These are phyloP conservation scores for Tinea trinotella DNA, from an alignment of 2,888 invertebrate genomes.

Conservation along the genomic window DNA sequence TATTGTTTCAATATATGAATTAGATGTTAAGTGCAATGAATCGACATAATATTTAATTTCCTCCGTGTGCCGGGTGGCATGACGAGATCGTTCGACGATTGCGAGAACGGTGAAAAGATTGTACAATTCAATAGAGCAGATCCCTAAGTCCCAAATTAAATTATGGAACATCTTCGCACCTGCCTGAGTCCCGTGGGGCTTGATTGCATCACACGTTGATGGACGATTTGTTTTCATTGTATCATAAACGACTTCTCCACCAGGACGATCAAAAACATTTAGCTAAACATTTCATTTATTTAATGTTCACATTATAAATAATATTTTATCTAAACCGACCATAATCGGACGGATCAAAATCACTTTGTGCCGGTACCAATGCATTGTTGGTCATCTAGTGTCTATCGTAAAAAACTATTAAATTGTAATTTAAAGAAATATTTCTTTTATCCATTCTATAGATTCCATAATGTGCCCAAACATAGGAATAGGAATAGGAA, in stretches of 20 bases:
- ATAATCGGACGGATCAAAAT: no score
- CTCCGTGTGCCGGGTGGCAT: conserved; percentile 2
- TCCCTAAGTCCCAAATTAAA: conserved; percentile 72
- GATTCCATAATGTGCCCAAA: no score
- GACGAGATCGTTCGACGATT: conserved; percentile 19
- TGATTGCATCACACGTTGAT: conserved; percentile 39
- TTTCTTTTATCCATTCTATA: no score
- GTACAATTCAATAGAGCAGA: conserved; percentile 61
- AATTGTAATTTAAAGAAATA: no score
- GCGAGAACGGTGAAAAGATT: conserved; percentile 52
- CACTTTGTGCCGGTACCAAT: no score
- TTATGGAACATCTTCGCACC: conserved; percentile 68
- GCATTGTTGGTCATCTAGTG: no score
- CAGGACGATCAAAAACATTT: neutral
- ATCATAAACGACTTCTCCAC: conserved; percentile 25
- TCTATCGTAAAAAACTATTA: no score
- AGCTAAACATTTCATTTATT: no score
- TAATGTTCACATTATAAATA: neutral
- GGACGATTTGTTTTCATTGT: conserved; percentile 54
- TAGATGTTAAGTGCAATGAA: conserved; percentile 9
- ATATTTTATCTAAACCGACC: no score
- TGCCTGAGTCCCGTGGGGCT: conserved; percentile 48
- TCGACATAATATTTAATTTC: conserved; percentile 19
- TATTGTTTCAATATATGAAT: neutral
- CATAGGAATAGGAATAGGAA: no score